These are phyloP conservation scores for Myotis vivesi DNA, from an alignment of 2,797 vertebrate species.

Conservation along the genomic window DNA sequence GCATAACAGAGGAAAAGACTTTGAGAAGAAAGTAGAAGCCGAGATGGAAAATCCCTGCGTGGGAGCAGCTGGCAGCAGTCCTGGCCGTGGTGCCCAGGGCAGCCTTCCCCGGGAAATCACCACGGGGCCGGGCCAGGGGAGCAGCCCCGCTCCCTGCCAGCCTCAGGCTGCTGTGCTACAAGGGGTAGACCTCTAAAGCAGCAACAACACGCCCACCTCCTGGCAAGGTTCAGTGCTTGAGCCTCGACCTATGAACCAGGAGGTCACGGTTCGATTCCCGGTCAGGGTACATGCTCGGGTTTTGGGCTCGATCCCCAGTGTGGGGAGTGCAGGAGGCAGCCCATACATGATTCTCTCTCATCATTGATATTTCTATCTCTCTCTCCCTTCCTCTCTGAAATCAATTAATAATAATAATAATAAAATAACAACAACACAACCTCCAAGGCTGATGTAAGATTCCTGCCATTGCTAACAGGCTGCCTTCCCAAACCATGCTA, in stretches of 20 bases:
- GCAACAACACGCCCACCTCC: too few species aligned
- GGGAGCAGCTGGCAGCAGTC: neutral
- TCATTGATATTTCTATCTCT: too few species aligned
- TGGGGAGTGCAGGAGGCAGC: too few species aligned
- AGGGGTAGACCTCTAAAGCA: neutral
- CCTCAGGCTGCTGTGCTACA: too few species aligned
- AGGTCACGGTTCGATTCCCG: too few species aligned
- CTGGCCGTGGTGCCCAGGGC: neutral
- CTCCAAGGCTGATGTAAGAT: neutral
- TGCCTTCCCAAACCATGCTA: neutral
- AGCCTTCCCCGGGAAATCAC: neutral
- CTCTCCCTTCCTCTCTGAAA: too few species aligned
- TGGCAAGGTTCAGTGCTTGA: too few species aligned
- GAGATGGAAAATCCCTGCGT: neutral
- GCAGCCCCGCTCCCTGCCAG: neutral
- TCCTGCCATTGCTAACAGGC: neutral
- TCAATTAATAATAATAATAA: too few species aligned
- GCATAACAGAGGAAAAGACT: neutral
- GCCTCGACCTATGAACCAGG: too few species aligned
- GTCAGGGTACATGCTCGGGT: too few species aligned
- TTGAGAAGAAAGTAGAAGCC: constrained; percentile 6
- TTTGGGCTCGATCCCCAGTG: too few species aligned
- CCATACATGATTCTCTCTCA: too few species aligned
- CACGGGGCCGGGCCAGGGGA: neutral
- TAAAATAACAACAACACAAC: neutral